Base-by-base conservation (phyloP, 2,888 invertebrate species). In the Rotaria macrura region DNA sequence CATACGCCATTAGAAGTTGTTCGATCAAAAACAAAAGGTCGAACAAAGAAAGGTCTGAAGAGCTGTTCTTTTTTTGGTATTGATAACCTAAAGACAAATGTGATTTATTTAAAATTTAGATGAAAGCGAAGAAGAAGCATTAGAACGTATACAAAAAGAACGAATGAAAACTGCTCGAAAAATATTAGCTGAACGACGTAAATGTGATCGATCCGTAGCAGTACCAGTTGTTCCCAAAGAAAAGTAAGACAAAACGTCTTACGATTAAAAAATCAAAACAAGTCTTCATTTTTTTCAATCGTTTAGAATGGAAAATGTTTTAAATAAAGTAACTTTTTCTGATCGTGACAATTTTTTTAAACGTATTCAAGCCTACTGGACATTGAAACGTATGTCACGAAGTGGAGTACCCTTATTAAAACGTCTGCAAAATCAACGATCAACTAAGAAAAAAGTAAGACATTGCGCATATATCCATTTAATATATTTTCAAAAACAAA, bases 351-450 rank as follows among this genome's bases (percentile, higher is more conserved):
- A 94, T 88, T 94, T 98, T 88, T 94, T 97, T 89, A 95, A 95
- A 89, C 93, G 96, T 6, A 92, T 99, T 25, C 94, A 97, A 85
- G 95, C 96, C 0, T 99, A 97, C 90, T 99, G 99, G 99, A 97
- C 96, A 7, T 92, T 98, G 79, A 99, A 99, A 91, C 92, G 99
- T 2, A 96, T 96, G 89, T 94, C 95, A 87, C 92, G 98, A 84
- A 97, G 97, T 89, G 99, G 99, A 0, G 97, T 97, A 17, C 98
- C 99, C 0, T 92, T 99, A 87, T 91, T 99, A 87, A 91, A 97
- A 34, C 72, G 86, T 10, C 47, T 86, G 38, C 86, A 86, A 74
- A 86, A 84, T 84, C 79, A 79, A 79, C 43, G 79, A 43, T 79
- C 79, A 79, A 79, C 79, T 14, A 79, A 79, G n/a, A 79, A 79